Conservation (phyloP, 2,888 invertebrate species). For the Metellina segmentata region DNA sequence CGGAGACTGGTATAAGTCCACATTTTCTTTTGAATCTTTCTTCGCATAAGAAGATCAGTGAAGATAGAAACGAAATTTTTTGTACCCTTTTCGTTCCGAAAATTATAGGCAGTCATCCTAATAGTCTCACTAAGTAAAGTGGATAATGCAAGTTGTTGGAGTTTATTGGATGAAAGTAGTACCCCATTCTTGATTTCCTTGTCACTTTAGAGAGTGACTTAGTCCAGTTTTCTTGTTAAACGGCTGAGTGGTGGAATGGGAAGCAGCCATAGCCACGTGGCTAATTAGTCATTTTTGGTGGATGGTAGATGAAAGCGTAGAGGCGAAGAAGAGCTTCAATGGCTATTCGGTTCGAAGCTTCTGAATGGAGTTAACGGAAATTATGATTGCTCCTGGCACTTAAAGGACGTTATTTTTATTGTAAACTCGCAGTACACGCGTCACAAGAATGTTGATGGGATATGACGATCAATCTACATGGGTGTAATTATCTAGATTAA, state of each 20-base stretch:
- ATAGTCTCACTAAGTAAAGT: too few relatives aligned
- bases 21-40: too few relatives aligned
- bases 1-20: background rate
- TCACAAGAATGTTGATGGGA: slow-evolving; percentile 37
- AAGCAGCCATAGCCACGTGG: slow-evolving; percentile 7
- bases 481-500: slow-evolving; percentile 57
- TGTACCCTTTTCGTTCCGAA: too few relatives aligned
- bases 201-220: too few relatives aligned
- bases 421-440: slow-evolving; percentile 8
- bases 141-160: too few relatives aligned
- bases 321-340: slow-evolving; percentile 33
- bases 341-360: slow-evolving; percentile 9
- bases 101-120: too few relatives aligned
- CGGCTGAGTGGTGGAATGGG: slow-evolving; percentile 1
- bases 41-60: too few relatives aligned
- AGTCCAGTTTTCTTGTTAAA: too few relatives aligned
- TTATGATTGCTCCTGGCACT: slow-evolving; percentile 25
- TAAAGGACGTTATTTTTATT: slow-evolving; percentile 36
- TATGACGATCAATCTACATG: slow-evolving; percentile 13
- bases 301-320: slow-evolving; percentile 19
- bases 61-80: too few relatives aligned
- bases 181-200: too few relatives aligned
- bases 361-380: slow-evolving; percentile 26
- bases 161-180: too few relatives aligned
- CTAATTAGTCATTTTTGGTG: slow-evolving; percentile 54